Evolutionary conservation across 2,797 vertebrate genomes (phyloP), one percentile per base, ranked within the genome.

Genomic region (Crypturellus tataupa): DNA sequence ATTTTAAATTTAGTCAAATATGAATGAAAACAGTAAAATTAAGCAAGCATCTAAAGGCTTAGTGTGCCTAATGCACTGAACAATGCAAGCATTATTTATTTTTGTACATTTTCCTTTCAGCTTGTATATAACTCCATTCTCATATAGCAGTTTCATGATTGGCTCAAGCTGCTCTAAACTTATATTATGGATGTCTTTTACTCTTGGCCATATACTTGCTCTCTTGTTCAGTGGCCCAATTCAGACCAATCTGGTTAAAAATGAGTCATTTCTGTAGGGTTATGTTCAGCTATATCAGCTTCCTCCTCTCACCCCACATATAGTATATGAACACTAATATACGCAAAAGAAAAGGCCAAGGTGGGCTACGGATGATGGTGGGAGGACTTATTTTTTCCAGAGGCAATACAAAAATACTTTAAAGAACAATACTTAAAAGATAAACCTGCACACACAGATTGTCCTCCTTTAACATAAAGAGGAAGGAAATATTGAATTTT

Each of bases 1-100:
- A 73, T 64, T 93, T 86, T 73, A 80, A 81, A 81, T 15, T 67
- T 39, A 24, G 29, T 69, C 71, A 72, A 79, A 24, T 81, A 72
- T 27, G 35, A 56, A 11, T 42, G 10, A 88, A 90, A 79, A 33
- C 0, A 79, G 35, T 59, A 85, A 85, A 92, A 65, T 51, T 31
- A 81, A 85, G 25, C n/a, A 46, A 5, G 71, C 68, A 47, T 5
- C 51, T 44, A 44, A 11, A 37, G 10, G 70, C 11, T n/a, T 3
- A 0, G 19, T 6, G 72, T 29, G n/a, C 35, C 77, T 73, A 51
- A 49, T 49, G 69, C n/a, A 70, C 25, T 29, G 67, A 84, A 73
- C 33, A 75, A 85, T 7, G 20, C 67, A 60, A 80, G 60, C 39
- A 81, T 29, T 31, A 35, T 46, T 33, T 71, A 60, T 44, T 83